Conservation (phyloP, 1,140 invertebrate genomes). For the Papilio aristodemus region DNA sequence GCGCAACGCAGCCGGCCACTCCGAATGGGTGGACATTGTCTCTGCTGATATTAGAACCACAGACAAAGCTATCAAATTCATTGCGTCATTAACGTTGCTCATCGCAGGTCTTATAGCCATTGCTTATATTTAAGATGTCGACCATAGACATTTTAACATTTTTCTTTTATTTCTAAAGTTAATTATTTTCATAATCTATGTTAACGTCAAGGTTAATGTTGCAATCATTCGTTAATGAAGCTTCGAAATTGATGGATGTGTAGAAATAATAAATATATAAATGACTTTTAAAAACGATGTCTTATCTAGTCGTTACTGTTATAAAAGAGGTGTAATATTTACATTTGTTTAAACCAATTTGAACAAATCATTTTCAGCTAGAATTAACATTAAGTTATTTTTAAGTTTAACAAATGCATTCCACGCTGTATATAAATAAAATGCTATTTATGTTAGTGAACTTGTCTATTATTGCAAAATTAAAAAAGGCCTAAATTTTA, state of each 20-base stretch:
- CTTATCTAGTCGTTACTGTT: conserved; percentile 24
- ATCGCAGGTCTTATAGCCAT: conserved; percentile 36
- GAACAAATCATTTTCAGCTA: conserved; percentile 20
- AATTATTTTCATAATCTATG: background rate
- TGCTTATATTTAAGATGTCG: conserved; percentile 19
- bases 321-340: conserved; percentile 8
- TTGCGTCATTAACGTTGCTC: conserved; percentile 43
- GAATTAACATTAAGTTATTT: conserved; percentile 31
- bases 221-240: conserved; percentile 8
- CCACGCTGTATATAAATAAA: conserved; percentile 50
- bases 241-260: conserved; percentile 20
- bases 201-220: conserved; percentile 2
- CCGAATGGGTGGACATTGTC: conserved; percentile 55
- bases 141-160: background rate
- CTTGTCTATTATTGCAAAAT: conserved; percentile 50
- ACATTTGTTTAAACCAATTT: conserved; percentile 3
- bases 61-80: conserved; percentile 42
- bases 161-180: background rate
- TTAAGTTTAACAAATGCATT: conserved; percentile 39
- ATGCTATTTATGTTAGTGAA: conserved; percentile 45
- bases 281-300: conserved; percentile 22
- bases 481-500: conserved; percentile 34
- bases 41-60: conserved; percentile 46
- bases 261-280: background rate
- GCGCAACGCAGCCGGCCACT: conserved; percentile 61